Base-by-base conservation (phyloP, 1,140 invertebrate genomes). In the Phthorimaea operculella region DNA sequence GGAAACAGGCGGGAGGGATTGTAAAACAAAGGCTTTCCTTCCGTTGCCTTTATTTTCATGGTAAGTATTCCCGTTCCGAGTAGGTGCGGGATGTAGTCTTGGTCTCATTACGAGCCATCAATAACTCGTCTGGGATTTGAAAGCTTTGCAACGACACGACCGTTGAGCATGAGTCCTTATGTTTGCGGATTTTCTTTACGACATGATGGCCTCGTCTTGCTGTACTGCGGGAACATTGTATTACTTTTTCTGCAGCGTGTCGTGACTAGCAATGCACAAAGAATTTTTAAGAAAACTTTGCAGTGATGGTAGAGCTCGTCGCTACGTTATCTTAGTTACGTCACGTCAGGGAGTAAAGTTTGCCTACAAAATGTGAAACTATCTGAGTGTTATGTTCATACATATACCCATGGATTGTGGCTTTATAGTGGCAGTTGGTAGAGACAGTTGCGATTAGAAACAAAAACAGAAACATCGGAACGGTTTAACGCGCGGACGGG, bases 91-190 rank as follows among this genome's bases (percentile, higher is more conserved):
- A 56, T 53, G 39, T 49, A 60, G 51, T 62, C 54, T 48, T 33
- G 55, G 55, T 48, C 51, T 64, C 62, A 66, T 70, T 64, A 67
- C 60, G 52, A 50, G 34, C 60, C 56, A 69, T 69, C 69, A 69
- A 65, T 68, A 66, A 63, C 58, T 59, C 50, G 57, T 53, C 58
- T 60, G 53, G n/a, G 58, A 56, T 60, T 63, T 47, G 51, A 60
- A 55, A 59, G 57, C 51, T 49, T 65, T 54, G 49, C 55, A 54
- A 44, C 53, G 49, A 47, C 44, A 39, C 51, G 33, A 51, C 53
- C 54, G 58, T 52, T 42, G 57, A 55, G 51, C 16, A 49, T 11
- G 51, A 54, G 58, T 47, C 55, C 57, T 58, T 51, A 58, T 62
- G 59, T 59, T 57, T 59, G 60, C 47, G 56, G 52, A 11, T 47